A percentile compares a stretch with the other conserved stretches of the same genome.
phyloP scores from a whole-genome alignment of 2,797 vertebrate species.

The Cynopterus sphinx region DNA sequence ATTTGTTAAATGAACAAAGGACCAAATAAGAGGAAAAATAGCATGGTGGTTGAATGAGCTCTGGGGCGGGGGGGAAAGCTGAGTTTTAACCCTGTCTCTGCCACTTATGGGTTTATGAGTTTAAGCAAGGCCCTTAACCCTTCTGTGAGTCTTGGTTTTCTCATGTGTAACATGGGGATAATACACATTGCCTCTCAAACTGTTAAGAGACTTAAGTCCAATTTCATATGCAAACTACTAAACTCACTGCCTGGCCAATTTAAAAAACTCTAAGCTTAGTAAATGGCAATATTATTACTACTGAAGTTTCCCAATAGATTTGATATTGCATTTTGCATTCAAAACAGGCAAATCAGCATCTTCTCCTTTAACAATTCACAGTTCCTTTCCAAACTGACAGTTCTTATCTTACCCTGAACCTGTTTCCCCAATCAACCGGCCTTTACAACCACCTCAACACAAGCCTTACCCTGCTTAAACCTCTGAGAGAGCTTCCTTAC shows the following conservation, averaged over 20 bases:
- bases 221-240: not conserved
- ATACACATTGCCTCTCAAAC: not conserved
- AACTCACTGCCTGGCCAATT: not conserved
- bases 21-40: not conserved
- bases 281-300: not conserved
- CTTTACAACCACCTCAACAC: not conserved
- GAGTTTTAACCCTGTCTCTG: not conserved
- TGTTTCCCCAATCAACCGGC: not conserved
- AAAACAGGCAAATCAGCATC: not conserved
- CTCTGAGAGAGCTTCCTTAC: not conserved
- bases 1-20: not conserved
- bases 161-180: not conserved
- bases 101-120: not conserved
- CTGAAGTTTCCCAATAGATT: not conserved
- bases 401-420: not conserved
- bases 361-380: not conserved
- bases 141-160: not conserved
- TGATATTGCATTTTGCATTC: too few species aligned
- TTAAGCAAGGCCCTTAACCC: not conserved
- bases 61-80: not conserved
- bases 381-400: not conserved
- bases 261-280: not conserved
- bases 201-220: not conserved
- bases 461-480: not conserved
- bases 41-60: not conserved